These are phyloP conservation scores for Melikaiella ostensackeni DNA, from an alignment of 2,888 invertebrate species.

Conservation along the genomic window DNA sequence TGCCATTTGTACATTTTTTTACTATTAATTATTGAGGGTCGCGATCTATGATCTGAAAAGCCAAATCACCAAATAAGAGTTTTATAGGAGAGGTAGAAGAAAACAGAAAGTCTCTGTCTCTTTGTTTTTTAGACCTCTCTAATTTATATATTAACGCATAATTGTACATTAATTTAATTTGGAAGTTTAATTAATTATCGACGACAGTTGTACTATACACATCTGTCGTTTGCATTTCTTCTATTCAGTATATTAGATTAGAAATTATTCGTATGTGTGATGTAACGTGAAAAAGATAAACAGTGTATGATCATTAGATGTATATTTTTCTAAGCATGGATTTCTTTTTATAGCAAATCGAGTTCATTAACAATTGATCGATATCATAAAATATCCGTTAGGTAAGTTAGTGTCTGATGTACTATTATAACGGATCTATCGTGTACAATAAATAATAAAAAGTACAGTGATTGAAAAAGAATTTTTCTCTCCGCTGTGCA, in stretches of 20 bases:
- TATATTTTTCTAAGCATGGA: constrained; percentile 69
- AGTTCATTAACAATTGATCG: constrained; percentile 46
- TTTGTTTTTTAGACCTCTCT: not conserved
- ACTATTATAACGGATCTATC: constrained; percentile 63
- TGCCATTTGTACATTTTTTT: constrained; percentile 63
- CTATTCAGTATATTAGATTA: constrained; percentile 7
- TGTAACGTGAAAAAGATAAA: constrained; percentile 43
- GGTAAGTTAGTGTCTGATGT: constrained; percentile 64
- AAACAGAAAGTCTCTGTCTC: constrained; percentile 1
- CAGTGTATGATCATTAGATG: constrained; percentile 53
- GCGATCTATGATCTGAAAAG: constrained; percentile 25
- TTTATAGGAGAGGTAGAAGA: constrained; percentile 4
- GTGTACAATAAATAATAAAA: constrained; percentile 62
- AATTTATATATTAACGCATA: constrained; percentile 36
- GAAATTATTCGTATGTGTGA: constrained; percentile 38
- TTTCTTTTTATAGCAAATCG: constrained; percentile 54
- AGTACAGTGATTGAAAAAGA: constrained; percentile 6
- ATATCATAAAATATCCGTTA: constrained; percentile 54
- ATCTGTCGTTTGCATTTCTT: constrained; percentile 22
- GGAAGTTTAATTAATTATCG: constrained; percentile 3
- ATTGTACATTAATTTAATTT: constrained; percentile 37
- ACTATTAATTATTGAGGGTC: constrained; percentile 16
- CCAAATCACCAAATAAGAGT: constrained; percentile 36
- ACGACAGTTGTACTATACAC: constrained; percentile 31
- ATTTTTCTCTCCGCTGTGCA: constrained; percentile 1